Evolutionary conservation across 2,888 invertebrate species (phyloP), one percentile per base, ranked within the genome.

Genomic region (Amblyjoppa proteus): DNA sequence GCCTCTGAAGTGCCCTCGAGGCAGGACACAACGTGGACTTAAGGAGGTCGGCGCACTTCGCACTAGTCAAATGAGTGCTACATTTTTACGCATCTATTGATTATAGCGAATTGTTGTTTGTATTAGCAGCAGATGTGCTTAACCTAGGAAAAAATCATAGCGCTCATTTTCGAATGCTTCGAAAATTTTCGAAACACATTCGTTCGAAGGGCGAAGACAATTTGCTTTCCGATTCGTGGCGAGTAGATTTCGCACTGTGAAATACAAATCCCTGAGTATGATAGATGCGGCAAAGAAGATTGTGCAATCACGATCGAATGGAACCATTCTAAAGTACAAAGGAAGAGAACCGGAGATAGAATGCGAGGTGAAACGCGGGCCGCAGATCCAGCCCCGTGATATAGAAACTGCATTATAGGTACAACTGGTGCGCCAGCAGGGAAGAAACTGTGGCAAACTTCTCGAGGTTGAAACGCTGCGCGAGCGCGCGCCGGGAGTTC

Each of bases 401-500:
- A 73, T 56, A n/a, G 25, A 73, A 53, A 28, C 31, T 41, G 38
- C 61, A 45, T 38, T 28, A 31, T 25, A 69, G 20, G 20, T 70
- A 28, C 20, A n/a, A 28, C 28, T 13, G 7, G 28, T 73, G 25
- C 20, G 25, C 25, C 28, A 66, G 28, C 45, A 41, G 5, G 49
- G 76, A 71, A 76, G 80, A 80, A 76, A 73, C 84, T 80, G 68
- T 76, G 71, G 84, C 71, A 76, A 84, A 84, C 84, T 85, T 77
- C 49, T 49, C 58, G 76, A 76, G 75, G 38, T 75, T 41, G 56
- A 38, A 73, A 51, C 34, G 20, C 20, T 20, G 34, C 4, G 31
- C 71, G 56, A 56, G 51, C n/a, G 56, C 68, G 68, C 64, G 56
- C 41, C 51, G 41, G 38, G 76, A 75, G 69, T 79, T 80, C 78